Base-by-base conservation (phyloP, 2,888 invertebrate genomes). In the Dexiosoma caninum region DNA sequence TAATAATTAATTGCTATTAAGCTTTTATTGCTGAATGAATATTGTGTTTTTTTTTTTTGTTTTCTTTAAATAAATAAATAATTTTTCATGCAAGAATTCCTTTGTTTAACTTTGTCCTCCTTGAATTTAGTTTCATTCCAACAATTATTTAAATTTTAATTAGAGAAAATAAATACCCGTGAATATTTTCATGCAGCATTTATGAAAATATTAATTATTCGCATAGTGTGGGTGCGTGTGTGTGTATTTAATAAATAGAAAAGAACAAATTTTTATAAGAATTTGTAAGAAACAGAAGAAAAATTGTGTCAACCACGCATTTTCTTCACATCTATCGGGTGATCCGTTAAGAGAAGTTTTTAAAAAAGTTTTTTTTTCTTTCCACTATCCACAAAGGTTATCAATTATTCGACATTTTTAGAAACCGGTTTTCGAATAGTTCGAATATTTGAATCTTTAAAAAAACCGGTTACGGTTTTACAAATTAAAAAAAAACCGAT, bases 191-290 rank as follows among this genome's bases (percentile, higher is more conserved):
- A 57, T 57, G 55, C 69, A 27, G 16, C 57, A 46, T 70, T 59
- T 59, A 57, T 70, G 35, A 30, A 4, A 59, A 35, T 35, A 59
- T 70, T 59, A 59, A 69, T 69, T 55, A 44, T 55, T 12, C 30
- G 14, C 21, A 32, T 14, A 5, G 19, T 59, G 9, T 35, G 21
- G 44, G n/a, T 27, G 12, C 9, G 32, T 59, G n/a, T 44, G 21
- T 57, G 12, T n/a, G 16, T 14, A 19, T 32, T 37, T 19, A 37
- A 59, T 46, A 16, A 46, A 69, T 46, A 37, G 27, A 40, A 49
- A 71, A 16, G n/a, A n/a, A 59, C 37, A 37, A n/a, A 46, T 23
- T 71, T 71, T 71, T 59, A 9, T 59, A 71, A 51, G 59, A 71
- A 51, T 49, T 40, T 46, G 8, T 70, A 10, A 30, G 9, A 37